Conservation (phyloP, 2,113 vertebrate species). For the Nerophis lumbriciformis region DNA sequence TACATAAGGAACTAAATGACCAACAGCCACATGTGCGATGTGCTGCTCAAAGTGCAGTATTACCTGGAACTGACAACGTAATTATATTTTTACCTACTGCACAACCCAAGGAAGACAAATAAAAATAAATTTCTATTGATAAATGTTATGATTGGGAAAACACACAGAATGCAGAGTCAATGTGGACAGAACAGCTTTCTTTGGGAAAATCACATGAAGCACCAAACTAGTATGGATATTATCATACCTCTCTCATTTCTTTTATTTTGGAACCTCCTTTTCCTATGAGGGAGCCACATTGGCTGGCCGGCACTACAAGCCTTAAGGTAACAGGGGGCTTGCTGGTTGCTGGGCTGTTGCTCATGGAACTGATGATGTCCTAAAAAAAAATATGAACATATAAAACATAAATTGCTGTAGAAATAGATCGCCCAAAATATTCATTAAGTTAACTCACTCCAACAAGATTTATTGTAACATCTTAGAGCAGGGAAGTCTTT, state of each 20-base stretch:
- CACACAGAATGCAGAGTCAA: no score
- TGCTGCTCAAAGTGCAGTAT: no score
- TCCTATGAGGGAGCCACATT: conserved; percentile 94
- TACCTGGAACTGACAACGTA: not conserved
- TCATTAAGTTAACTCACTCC: not conserved
- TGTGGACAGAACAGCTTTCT: not conserved
- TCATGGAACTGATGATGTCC: conserved; percentile 99
- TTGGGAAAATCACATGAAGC: not conserved
- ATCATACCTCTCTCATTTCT: conserved; percentile 91
- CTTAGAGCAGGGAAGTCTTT: no score
- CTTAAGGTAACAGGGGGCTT: conserved; percentile 92
- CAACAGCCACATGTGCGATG: no score
- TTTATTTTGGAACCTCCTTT: conserved; percentile 98
- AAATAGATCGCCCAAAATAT: not conserved
- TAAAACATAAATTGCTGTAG: conserved; percentile 5
- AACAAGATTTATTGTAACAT: no score
- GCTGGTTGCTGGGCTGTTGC: conserved; percentile 94
- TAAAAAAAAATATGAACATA: conserved; percentile 46
- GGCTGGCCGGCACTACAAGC: conserved; percentile 90
- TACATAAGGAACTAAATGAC: no score
- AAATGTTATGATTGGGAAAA: not conserved
- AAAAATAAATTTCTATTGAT: not conserved
- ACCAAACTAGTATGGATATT: not conserved
- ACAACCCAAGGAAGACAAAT: conserved; percentile 5
- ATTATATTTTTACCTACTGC: not conserved